Percentiles rank a stretch among this genome's conserved stretches.
phyloP scores from a whole-genome alignment of 2,888 invertebrate species.

The Malacosoma neustria region DNA sequence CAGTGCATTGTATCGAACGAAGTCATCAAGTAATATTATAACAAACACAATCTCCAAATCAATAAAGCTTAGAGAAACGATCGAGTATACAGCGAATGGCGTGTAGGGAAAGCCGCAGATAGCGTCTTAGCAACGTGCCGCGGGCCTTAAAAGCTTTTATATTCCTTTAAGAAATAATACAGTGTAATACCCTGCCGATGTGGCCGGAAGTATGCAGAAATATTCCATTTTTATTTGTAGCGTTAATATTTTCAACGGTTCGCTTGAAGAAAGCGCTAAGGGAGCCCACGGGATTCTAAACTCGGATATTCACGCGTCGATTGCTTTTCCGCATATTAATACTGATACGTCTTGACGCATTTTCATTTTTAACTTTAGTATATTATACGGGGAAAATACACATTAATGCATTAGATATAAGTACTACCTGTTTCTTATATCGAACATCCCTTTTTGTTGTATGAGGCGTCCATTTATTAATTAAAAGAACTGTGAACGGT shows the following conservation, averaged over 20 bases:
- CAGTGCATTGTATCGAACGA: too few relatives aligned
- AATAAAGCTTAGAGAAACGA: constrained; percentile 47
- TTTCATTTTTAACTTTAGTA: constrained; percentile 15
- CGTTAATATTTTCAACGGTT: constrained; percentile 51
- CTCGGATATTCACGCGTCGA: constrained; percentile 56
- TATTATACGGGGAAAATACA: too few relatives aligned
- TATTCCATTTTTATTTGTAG: constrained; percentile 63
- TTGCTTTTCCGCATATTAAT: constrained; percentile 34
- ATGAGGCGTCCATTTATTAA: too few relatives aligned
- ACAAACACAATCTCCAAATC: too few relatives aligned
- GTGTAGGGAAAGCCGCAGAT: constrained; percentile 38
- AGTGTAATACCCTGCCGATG: constrained; percentile 47
- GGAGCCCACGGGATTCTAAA: constrained; percentile 44
- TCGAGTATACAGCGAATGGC: constrained; percentile 29
- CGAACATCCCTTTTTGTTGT: too few relatives aligned
- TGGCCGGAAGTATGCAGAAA: constrained; percentile 58
- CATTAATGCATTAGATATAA: too few relatives aligned
- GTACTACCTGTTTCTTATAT: too few relatives aligned
- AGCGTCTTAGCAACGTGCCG: constrained; percentile 51
- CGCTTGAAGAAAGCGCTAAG: constrained; percentile 29
- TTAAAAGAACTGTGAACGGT: too few relatives aligned
- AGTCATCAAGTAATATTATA: too few relatives aligned
- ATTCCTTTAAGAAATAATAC: constrained; percentile 65
- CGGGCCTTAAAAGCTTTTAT: constrained; percentile 70
- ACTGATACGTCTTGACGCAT: constrained; percentile 42